Conservation (phyloP, 2,797 vertebrate genomes). For the Smutsia temminckii region DNA sequence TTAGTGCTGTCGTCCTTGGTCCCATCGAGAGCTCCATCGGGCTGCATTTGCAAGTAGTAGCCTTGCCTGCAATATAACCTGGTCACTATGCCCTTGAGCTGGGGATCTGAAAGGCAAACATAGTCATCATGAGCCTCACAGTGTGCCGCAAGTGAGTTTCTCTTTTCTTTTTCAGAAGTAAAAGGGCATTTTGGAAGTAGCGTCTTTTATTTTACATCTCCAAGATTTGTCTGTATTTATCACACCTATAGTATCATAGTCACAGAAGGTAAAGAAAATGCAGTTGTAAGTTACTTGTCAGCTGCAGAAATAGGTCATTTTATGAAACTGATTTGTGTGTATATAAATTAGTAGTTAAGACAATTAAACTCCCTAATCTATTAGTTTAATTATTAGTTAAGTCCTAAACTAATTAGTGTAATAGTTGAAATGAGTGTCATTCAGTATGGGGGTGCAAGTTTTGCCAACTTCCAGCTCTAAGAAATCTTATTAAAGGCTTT, state of each 20-base stretch:
- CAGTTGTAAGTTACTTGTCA: neutral
- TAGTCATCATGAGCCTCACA: constrained; percentile 84
- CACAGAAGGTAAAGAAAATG: neutral
- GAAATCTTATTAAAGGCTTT: neutral
- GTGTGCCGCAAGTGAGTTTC: constrained; percentile 13
- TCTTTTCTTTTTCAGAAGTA: constrained; percentile 57
- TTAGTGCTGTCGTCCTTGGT: constrained; percentile 99
- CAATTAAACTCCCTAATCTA: neutral
- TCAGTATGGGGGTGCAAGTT: neutral
- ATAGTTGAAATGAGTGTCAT: neutral
- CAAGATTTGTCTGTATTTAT: neutral
- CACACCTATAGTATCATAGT: neutral
- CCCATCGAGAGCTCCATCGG: constrained; percentile 99
- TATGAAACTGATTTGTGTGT: neutral
- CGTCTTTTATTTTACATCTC: neutral
- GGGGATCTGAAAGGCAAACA: constrained; percentile 96
- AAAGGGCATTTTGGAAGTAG: constrained; percentile 71
- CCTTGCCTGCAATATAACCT: constrained; percentile 99
- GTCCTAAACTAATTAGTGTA: neutral
- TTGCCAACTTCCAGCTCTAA: neutral
- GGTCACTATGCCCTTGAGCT: constrained; percentile 99
- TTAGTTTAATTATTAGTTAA: neutral
- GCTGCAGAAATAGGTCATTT: neutral
- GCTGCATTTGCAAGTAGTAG: constrained; percentile 99
- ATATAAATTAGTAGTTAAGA: constrained; percentile 20